Evolutionary conservation across 1,140 invertebrate species (phyloP).

Genomic region (Melipona quadrifasciata): DNA sequence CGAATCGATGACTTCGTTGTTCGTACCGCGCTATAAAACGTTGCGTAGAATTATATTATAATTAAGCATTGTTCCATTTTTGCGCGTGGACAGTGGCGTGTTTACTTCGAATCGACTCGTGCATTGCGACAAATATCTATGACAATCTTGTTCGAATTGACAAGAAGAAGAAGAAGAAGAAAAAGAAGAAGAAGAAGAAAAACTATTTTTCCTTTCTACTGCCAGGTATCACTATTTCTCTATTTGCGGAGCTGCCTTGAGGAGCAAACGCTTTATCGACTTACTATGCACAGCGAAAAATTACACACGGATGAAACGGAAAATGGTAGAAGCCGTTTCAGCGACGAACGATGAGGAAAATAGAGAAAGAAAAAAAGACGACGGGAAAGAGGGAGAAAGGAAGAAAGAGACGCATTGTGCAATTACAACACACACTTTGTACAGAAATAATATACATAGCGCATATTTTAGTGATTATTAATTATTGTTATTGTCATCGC

Average conservation of each 20-base stretch:
- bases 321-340: slow-evolving; percentile 14
- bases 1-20: slow-evolving; percentile 24
- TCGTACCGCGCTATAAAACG: slow-evolving; percentile 25
- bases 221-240: slow-evolving; percentile 67
- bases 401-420: slow-evolving; percentile 53
- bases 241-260: slow-evolving; percentile 60
- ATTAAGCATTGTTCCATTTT: slow-evolving; percentile 45
- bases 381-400: neutral
- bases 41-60: slow-evolving; percentile 41
- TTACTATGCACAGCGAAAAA: slow-evolving; percentile 36
- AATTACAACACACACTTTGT: slow-evolving; percentile 60
- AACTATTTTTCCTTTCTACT: slow-evolving; percentile 63
- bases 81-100: slow-evolving; percentile 10
- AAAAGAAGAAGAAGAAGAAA: neutral
- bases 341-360: neutral
- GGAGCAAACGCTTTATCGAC: slow-evolving; percentile 57
- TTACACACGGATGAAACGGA: neutral
- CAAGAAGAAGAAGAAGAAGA: slow-evolving; percentile 16
- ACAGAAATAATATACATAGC: slow-evolving; percentile 63
- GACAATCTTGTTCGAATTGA: slow-evolving; percentile 62
- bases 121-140: slow-evolving; percentile 35
- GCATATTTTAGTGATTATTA: slow-evolving; percentile 58
- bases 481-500: slow-evolving; percentile 57
- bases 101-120: neutral
- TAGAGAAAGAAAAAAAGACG: neutral